Percentiles rank a stretch among this genome's conserved stretches.
phyloP scores from a whole-genome alignment of 2,113 vertebrate genomes.

The Oncorhynchus masou region DNA sequence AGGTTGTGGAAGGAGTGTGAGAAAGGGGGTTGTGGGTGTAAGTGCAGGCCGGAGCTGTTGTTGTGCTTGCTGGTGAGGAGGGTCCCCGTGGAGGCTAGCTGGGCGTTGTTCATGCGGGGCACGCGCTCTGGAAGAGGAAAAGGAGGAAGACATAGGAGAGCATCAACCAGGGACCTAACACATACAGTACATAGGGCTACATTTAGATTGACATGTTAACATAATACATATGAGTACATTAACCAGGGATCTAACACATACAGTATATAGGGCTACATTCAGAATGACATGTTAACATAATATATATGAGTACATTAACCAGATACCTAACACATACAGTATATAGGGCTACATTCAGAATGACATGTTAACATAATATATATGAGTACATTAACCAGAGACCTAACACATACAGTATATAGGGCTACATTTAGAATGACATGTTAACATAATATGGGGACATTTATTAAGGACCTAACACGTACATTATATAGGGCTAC shows the following conservation, averaged over 20 bases:
- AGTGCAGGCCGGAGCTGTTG: slow-evolving; percentile 57
- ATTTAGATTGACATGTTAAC: not conserved
- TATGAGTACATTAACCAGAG: too few relatives aligned
- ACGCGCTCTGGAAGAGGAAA: slow-evolving; percentile 60
- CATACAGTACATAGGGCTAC: not conserved
- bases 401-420: too few relatives aligned
- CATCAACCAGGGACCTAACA: slow-evolving; percentile 28
- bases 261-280: not conserved
- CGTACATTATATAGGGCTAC: not conserved
- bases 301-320: too few relatives aligned
- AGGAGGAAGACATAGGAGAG: not conserved
- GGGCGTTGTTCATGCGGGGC: slow-evolving; percentile 74
- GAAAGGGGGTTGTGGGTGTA: slow-evolving; percentile 69
- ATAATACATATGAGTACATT: too few relatives aligned
- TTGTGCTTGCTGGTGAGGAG: slow-evolving; percentile 76
- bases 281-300: not conserved
- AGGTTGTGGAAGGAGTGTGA: slow-evolving; percentile 91
- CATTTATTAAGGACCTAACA: not conserved
- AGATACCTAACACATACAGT: not conserved
- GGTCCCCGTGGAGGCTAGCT: slow-evolving; percentile 70
- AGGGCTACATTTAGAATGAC: too few relatives aligned
- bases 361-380: not conserved
- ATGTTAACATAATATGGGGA: too few relatives aligned
- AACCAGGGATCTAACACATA: not conserved
- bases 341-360: not conserved